Percentiles rank a stretch among this genome's conserved stretches.
These are phyloP conservation scores for Galendromus occidentalis DNA, from an alignment of 1,140 invertebrate genomes.

Conservation along the genomic window DNA sequence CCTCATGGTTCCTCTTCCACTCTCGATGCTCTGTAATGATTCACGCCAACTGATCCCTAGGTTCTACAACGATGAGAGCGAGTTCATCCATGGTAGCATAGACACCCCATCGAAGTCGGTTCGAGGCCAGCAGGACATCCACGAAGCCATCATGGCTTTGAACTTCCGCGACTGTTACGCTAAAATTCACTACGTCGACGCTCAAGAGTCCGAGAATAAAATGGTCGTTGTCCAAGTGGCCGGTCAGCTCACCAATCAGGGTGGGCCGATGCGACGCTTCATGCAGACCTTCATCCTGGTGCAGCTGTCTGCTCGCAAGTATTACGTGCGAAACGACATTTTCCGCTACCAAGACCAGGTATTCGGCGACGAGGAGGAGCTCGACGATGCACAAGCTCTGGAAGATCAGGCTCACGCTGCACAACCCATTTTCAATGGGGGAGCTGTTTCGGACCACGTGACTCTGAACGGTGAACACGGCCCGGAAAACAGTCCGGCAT, in stretches of 20 bases:
- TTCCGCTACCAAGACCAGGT: slow-evolving; percentile 87
- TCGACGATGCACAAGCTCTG: slow-evolving; percentile 38
- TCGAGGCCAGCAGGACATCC: slow-evolving; percentile 78
- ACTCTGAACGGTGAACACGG: background rate
- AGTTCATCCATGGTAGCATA: slow-evolving; percentile 79
- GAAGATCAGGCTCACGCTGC: slow-evolving; percentile 29
- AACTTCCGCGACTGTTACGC: slow-evolving; percentile 92
- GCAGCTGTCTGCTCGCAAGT: slow-evolving; percentile 79
- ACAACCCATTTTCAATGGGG: slow-evolving; percentile 12
- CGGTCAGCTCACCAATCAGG: slow-evolving; percentile 80
- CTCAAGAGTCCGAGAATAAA: slow-evolving; percentile 70
- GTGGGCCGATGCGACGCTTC: slow-evolving; percentile 84
- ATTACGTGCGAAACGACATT: slow-evolving; percentile 95
- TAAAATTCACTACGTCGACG: slow-evolving; percentile 79
- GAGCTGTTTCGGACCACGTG: background rate
- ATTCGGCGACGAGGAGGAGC: slow-evolving; percentile 43
- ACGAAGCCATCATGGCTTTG: slow-evolving; percentile 79
- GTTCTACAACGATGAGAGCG: slow-evolving; percentile 85
- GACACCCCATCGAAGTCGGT: slow-evolving; percentile 55
- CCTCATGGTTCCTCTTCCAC: too few relatives aligned
- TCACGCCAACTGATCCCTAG: too few relatives aligned
- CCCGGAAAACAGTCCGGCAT: slow-evolving; percentile 20
- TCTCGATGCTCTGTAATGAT: slow-evolving; percentile 19
- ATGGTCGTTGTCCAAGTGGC: slow-evolving; percentile 82
- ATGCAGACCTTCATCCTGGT: slow-evolving; percentile 93